Conservation (phyloP, 2,888 invertebrate species). For the Stenurella melanura region DNA sequence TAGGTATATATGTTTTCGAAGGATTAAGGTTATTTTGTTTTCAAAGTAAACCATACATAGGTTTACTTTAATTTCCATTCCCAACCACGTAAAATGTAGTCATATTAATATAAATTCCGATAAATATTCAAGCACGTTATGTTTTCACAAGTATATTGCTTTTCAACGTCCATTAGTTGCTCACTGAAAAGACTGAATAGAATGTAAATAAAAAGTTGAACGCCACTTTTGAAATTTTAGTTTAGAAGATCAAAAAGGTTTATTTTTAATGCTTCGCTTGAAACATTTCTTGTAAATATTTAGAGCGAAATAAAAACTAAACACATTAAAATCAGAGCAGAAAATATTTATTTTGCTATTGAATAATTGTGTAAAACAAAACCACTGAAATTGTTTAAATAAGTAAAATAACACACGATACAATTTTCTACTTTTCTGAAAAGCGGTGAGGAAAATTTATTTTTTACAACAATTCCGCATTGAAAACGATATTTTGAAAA, state of each 20-base stretch:
- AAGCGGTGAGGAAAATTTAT: too few relatives aligned
- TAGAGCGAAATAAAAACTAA: background rate
- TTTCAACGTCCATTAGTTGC: background rate
- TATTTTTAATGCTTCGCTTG: conserved; percentile 1
- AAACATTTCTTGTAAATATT: conserved; percentile 9
- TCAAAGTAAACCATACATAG: too few relatives aligned
- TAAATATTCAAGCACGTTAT: background rate
- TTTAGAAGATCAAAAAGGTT: background rate
- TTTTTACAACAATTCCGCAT: too few relatives aligned
- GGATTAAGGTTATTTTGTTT: too few relatives aligned
- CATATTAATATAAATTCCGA: background rate
- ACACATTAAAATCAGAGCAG: background rate
- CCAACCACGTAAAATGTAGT: background rate
- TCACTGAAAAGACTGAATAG: background rate
- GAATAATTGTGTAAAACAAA: too few relatives aligned
- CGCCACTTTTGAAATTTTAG: background rate
- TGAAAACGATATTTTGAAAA: too few relatives aligned
- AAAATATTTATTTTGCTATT: background rate
- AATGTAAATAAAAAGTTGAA: conserved; percentile 1
- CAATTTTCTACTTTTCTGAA: too few relatives aligned
- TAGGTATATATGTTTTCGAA: too few relatives aligned
- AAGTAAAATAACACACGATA: too few relatives aligned
- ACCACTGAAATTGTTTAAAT: too few relatives aligned
- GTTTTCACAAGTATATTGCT: background rate
- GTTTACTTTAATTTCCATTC: background rate